A percentile compares a stretch with the other conserved stretches of the same genome.
Conservation (phyloP, 1,140 invertebrate genomes). For the Eurytemora carolleeae region DNA sequence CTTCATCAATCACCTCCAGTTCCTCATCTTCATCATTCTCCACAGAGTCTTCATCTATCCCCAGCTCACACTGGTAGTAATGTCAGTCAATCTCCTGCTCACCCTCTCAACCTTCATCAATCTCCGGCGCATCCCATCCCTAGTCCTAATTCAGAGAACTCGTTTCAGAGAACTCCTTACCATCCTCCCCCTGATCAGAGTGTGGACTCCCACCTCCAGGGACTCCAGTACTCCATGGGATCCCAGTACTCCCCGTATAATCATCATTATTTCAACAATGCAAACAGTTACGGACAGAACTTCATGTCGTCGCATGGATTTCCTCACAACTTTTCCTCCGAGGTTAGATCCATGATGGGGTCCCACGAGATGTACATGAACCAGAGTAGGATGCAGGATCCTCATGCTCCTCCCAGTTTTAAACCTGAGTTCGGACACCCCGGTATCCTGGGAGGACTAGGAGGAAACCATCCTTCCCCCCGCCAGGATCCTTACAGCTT, state of each 20-base stretch:
- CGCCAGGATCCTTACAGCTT: neutral
- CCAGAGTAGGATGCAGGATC: neutral
- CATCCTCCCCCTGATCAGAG: neutral
- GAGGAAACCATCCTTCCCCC: neutral
- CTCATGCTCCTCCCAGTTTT: neutral
- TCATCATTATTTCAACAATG: neutral
- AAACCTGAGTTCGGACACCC: neutral
- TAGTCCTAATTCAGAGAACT: neutral
- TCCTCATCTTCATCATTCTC: neutral
- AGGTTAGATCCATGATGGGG: neutral
- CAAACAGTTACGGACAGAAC: neutral
- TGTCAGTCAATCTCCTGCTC: neutral
- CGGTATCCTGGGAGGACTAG: neutral
- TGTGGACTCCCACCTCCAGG: neutral
- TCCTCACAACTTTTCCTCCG: neutral
- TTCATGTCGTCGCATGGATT: neutral
- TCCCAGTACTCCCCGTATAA: neutral
- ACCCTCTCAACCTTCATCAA: neutral
- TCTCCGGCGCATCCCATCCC: neutral
- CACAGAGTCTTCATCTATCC: neutral
- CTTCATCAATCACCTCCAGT: neutral
- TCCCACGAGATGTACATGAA: neutral
- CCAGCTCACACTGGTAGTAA: neutral
- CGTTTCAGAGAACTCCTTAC: neutral
- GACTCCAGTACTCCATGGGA: neutral